phyloP scores from a whole-genome alignment of 2,113 vertebrate species.

The Crypturellus undulatus region DNA sequence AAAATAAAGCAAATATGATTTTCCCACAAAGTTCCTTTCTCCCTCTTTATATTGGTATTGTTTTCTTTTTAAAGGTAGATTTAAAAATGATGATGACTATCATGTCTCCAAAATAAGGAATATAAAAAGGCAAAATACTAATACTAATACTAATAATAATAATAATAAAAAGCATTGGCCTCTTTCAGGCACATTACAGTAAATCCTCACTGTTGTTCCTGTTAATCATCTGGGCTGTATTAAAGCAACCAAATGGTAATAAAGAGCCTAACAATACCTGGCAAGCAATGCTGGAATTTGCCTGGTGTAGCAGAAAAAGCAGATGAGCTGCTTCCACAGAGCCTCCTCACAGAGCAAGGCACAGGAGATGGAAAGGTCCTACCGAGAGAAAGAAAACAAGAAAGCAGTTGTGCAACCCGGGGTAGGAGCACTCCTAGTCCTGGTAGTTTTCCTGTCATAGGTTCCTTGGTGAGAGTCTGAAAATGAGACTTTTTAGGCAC shows the following conservation, averaged over 20 bases:
- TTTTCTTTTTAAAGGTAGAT: not conserved
- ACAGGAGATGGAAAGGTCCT: not conserved
- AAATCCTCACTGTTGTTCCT: not conserved
- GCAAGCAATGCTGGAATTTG: not conserved
- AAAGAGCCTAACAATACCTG: not conserved
- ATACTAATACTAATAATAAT: not conserved
- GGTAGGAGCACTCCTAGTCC: not conserved
- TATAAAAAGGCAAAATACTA: not conserved
- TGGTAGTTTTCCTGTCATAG: rapidly evolving
- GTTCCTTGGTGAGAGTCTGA: not conserved
- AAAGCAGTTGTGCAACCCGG: not conserved
- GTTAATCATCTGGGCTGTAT: not conserved
- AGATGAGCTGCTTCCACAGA: not conserved
- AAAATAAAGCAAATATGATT: not conserved
- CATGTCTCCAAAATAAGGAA: not conserved
- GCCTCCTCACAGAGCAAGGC: not conserved
- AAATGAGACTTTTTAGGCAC: not conserved
- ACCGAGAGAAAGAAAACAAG: not conserved
- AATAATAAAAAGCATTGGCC: not conserved
- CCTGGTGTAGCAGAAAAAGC: not conserved
- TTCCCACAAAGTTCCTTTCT: not conserved
- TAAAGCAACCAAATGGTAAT: not conserved
- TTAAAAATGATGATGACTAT: not conserved
- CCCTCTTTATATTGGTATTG: not conserved
- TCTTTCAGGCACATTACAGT: not conserved